Evolutionary conservation across 2,113 vertebrate genomes (phyloP).

Genomic region (Poicephalus gulielmi): DNA sequence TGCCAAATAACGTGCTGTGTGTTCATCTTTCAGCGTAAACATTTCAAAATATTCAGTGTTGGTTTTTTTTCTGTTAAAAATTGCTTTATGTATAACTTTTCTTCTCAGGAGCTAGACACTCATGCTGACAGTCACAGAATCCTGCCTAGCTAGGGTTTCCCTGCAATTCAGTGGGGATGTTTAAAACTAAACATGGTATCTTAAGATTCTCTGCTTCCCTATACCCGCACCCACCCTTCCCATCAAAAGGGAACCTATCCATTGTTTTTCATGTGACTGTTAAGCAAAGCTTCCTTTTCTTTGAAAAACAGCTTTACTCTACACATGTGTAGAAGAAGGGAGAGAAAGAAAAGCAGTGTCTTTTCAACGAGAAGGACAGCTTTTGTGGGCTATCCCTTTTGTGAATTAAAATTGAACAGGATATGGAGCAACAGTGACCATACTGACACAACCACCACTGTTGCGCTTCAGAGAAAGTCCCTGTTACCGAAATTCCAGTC

Average conservation of each 20-base stretch:
- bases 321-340: neutral
- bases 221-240: neutral
- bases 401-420: accelerated
- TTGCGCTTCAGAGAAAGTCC: neutral
- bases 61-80: neutral
- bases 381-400: neutral
- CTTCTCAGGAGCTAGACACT: neutral
- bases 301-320: neutral
- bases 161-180: neutral
- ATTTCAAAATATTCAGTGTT: neutral
- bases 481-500: neutral
- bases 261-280: neutral
- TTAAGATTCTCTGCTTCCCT: neutral
- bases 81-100: neutral
- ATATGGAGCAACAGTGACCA: accelerated
- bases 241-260: neutral
- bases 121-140: neutral
- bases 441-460: neutral
- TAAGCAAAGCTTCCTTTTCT: neutral
- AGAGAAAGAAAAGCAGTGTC: accelerated
- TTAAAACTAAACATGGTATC: neutral
- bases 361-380: neutral
- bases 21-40: neutral
- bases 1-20: neutral
- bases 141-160: neutral